Percentiles rank a stretch among this genome's conserved stretches.
Evolutionary conservation across 2,797 vertebrate genomes (phyloP).

Genomic region (Rhabdomys pumilio): DNA sequence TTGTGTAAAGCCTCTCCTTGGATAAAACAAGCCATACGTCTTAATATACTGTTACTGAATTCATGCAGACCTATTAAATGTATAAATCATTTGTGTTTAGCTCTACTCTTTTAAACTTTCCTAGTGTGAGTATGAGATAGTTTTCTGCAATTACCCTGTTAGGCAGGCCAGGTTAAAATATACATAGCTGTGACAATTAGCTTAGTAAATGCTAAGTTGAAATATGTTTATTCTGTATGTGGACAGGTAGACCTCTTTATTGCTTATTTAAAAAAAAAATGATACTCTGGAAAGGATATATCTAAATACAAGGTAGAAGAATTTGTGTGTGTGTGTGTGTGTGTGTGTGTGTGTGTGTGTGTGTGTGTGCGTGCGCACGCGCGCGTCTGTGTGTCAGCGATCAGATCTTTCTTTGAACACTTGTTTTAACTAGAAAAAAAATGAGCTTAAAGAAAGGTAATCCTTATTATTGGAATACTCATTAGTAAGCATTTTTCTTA

Average conservation of each 20-base stretch:
- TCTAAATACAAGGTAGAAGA: conserved; percentile 6
- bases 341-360: not conserved
- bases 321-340: not conserved
- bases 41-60: conserved; percentile 5
- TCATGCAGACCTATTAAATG: conserved; percentile 24
- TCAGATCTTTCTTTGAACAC: not conserved
- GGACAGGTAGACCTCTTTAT: not conserved
- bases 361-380: too few relatives aligned
- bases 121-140: not conserved
- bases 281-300: conserved; percentile 3
- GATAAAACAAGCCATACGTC: not conserved
- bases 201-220: not conserved
- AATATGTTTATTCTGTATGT: not conserved
- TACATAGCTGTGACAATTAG: not conserved
- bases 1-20: not conserved
- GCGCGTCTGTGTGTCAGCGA: not conserved
- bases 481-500: conserved; percentile 54
- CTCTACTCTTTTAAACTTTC: not conserved
- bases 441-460: not conserved
- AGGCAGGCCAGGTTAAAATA: not conserved
- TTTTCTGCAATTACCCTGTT: not conserved
- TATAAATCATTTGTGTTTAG: conserved; percentile 21
- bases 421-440: conserved; percentile 14
- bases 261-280: conserved; percentile 8
- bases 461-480: conserved; percentile 3